Evolutionary conservation across 2,113 vertebrate species (phyloP).

Genomic region (human (Homo sapiens)): GRCh38 chr1:156035501-156036000

Average conservation of each 20-base stretch:
- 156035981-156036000: neutral
- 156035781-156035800: neutral
- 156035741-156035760: neutral
- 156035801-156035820: neutral
- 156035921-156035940: neutral
- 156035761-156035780: neutral
- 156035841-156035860: neutral
- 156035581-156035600: constrained; percentile 33
- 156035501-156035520: neutral
- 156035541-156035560: neutral
- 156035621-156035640: neutral
- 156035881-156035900: neutral
- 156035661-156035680: neutral
- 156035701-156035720: neutral
- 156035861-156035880: neutral
- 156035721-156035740: neutral
- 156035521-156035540: neutral
- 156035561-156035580: neutral
- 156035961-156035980: neutral
- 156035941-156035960: neutral
- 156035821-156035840: neutral
- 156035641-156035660: neutral
- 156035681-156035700: neutral
- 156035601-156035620: neutral
- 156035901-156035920: rapidly evolving